Evolutionary conservation across 2,113 vertebrate species (phyloP), one percentile per base, ranked within the genome.

Genomic region (Agapornis roseicollis): DNA sequence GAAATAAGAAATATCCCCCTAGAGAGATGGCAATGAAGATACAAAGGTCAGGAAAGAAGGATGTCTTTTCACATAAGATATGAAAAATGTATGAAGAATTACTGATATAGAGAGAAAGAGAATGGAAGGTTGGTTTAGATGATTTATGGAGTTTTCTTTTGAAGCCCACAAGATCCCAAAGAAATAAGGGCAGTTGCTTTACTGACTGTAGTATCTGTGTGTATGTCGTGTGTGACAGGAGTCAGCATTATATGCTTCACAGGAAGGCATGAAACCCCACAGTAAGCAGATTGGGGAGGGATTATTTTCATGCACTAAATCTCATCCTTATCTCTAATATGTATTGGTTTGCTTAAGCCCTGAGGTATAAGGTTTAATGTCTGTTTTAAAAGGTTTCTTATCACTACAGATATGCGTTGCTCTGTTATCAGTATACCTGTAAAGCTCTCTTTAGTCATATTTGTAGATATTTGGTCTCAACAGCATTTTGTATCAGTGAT

Each of bases 31-130:
- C 86, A 94, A 87, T 85, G 49, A 89, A 37, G 47, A 91, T 44
- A 15, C 81, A 90, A 87, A 95, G 82, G 85, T 92, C 90, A 86
- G 70, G 66, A 52, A 92, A 78, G 77, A 80, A 80, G 69, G 56
- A 76, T 87, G 41, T 56, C 17, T 53, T 90, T 96, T 86, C 60
- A 63, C 10, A 52, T 47, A 78, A 77, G 55, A 72, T 80, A 74
- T 64, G 50, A 87, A 88, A 93, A 76, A 71, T 29, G 3, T 41
- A 77, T 7, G 88, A 90, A 80, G 73, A 80, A 72, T 77, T 84
- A 85, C 68, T 63, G 73, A 61, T 2, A 1, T 17, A 61, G 61
- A 81, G 56, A 66, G 39, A 28, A 80, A 49, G 46, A 52, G 46
- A 65, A 63, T 37, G 42, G 41, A 49, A 80, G 17, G 37, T 81